These are phyloP conservation scores for Gorilla gorilla DNA, from an alignment of 2,113 vertebrate genomes.

Conservation along the genomic window DNA sequence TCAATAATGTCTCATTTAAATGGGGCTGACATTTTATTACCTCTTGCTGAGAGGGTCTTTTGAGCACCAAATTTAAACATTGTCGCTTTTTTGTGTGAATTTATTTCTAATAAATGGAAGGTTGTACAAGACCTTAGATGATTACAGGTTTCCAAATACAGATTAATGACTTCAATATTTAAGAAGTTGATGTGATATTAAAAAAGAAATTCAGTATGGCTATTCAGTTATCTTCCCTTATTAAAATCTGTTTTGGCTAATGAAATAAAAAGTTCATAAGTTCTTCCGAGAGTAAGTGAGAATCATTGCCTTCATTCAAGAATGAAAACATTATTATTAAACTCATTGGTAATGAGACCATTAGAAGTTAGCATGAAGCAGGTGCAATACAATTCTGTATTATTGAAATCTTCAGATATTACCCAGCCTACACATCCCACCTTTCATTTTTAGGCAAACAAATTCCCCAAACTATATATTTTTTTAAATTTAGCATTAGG, in stretches of 20 bases:
- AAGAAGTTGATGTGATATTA: slow-evolving; percentile 11
- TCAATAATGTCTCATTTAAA: slow-evolving; percentile 74
- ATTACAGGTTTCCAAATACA: slow-evolving; percentile 9
- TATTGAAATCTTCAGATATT: neutral
- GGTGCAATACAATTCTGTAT: neutral
- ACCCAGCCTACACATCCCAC: neutral
- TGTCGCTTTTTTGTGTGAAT: neutral
- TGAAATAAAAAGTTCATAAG: neutral
- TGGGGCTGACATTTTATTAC: slow-evolving; percentile 71
- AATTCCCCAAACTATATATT: neutral
- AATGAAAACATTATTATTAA: slow-evolving; percentile 36
- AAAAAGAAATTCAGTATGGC: neutral
- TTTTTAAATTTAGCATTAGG: neutral
- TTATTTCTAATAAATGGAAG: slow-evolving; percentile 54
- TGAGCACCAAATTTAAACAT: slow-evolving; percentile 52
- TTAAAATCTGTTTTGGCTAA: neutral
- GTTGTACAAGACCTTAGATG: neutral
- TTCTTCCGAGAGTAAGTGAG: slow-evolving; percentile 21
- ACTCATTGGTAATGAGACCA: slow-evolving; percentile 8
- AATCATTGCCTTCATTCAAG: slow-evolving; percentile 27
- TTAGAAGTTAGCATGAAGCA: slow-evolving; percentile 8
- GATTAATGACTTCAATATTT: slow-evolving; percentile 32
- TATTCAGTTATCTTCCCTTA: neutral
- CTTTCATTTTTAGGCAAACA: slow-evolving; percentile 40
- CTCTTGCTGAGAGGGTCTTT: slow-evolving; percentile 44